phyloP scores from a whole-genome alignment of 2,888 invertebrate species.

The Chromoteleia sp. region DNA sequence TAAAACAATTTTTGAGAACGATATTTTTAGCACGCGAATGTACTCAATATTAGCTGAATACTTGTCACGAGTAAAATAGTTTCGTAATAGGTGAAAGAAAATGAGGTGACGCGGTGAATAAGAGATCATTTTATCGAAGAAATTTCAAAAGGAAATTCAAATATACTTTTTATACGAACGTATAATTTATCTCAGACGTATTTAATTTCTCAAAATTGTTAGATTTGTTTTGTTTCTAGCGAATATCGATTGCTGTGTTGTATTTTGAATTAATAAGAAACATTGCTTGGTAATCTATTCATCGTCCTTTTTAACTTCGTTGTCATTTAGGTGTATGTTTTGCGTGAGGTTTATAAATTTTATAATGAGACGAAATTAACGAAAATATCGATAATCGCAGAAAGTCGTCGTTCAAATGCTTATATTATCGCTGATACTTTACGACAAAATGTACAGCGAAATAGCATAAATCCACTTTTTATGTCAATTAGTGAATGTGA shows the following conservation, averaged over 20 bases:
- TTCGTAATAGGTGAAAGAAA: not conserved
- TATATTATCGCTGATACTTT: not conserved
- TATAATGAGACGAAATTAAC: too few species aligned
- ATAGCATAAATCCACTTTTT: not conserved
- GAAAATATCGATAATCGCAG: not conserved
- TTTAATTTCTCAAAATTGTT: not conserved
- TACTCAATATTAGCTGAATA: not conserved
- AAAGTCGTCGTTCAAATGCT: not conserved
- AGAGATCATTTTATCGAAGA: not conserved
- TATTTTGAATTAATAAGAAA: too few species aligned
- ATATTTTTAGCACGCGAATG: too few species aligned
- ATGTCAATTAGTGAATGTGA: conserved; percentile 1
- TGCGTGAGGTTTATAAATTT: too few species aligned
- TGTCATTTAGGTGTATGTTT: too few species aligned
- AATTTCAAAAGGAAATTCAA: not conserved
- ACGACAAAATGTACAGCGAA: not conserved
- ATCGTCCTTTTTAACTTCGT: too few species aligned
- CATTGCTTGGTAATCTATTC: too few species aligned
- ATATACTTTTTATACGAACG: not conserved
- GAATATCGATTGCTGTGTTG: too few species aligned
- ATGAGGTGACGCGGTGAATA: conserved; percentile 6
- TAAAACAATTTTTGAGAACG: too few species aligned
- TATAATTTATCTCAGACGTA: not conserved
- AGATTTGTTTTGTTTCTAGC: not conserved
- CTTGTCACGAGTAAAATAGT: conserved; percentile 14